Evolutionary conservation across 1,140 invertebrate species (phyloP).

Genomic region (Panagrolaimus sp.): DNA sequence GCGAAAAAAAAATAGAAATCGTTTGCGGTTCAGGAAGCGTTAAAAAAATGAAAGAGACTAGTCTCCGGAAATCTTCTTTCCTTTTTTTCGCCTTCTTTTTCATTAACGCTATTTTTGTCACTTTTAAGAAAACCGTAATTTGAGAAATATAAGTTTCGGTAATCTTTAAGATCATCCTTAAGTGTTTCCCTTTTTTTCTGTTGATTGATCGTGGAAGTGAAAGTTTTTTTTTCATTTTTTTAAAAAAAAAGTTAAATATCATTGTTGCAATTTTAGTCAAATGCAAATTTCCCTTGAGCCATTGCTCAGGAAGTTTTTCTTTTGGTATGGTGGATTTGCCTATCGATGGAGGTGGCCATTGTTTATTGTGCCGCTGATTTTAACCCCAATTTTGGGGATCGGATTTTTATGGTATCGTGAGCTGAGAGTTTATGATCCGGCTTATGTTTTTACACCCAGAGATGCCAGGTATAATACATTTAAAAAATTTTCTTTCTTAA

Average conservation of each 20-base stretch:
- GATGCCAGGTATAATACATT: conserved; percentile 50
- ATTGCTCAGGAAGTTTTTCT: conserved; percentile 40
- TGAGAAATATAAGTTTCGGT: no score
- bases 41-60: no score
- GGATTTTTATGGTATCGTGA: conserved; percentile 55
- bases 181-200: no score
- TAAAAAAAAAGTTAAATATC: not conserved
- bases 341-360: conserved; percentile 48
- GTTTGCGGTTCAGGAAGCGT: not conserved
- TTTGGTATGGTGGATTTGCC: conserved; percentile 43
- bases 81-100: not conserved
- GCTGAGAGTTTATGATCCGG: conserved; percentile 55
- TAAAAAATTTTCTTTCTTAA: conserved; percentile 2
- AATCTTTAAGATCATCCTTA: no score
- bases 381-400: conserved; percentile 43
- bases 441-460: conserved; percentile 56
- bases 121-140: no score
- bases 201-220: not conserved
- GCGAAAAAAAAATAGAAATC: not conserved
- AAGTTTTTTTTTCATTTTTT: not conserved
- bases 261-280: not conserved
- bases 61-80: not conserved
- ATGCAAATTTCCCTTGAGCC: conserved; percentile 44
- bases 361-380: conserved; percentile 50
- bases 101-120: no score